Conservation (phyloP, 2,797 vertebrate genomes). For the Pithecia hirsuta region DNA sequence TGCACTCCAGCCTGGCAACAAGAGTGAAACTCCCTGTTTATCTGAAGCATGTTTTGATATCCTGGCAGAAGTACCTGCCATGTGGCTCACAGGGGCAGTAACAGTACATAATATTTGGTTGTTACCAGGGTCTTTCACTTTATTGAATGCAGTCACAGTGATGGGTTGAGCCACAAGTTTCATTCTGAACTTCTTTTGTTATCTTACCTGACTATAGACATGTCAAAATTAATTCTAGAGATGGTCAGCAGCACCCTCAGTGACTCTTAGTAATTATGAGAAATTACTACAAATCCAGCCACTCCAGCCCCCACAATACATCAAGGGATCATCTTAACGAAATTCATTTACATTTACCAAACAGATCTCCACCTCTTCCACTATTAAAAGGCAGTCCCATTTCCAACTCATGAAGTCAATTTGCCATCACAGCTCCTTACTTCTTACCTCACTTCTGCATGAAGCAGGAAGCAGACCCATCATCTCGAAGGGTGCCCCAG, state of each 20-base stretch:
- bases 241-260: background rate
- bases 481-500: background rate
- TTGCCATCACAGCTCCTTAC: background rate
- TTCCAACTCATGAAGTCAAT: background rate
- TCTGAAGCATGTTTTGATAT: background rate
- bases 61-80: background rate
- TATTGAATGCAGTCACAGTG: background rate
- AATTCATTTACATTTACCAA: background rate
- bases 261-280: background rate
- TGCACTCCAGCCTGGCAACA: background rate
- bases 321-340: background rate
- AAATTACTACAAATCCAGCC: background rate
- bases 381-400: background rate
- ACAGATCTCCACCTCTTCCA: background rate
- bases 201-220: background rate
- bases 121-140: background rate
- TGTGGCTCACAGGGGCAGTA: background rate
- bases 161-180: background rate
- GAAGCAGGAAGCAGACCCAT: background rate
- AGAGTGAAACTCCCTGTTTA: background rate
- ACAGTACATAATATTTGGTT: background rate
- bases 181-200: background rate
- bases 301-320: background rate
- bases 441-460: background rate
- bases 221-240: background rate